phyloP scores from a whole-genome alignment of 2,113 vertebrate species.

The Xenus cinereus region DNA sequence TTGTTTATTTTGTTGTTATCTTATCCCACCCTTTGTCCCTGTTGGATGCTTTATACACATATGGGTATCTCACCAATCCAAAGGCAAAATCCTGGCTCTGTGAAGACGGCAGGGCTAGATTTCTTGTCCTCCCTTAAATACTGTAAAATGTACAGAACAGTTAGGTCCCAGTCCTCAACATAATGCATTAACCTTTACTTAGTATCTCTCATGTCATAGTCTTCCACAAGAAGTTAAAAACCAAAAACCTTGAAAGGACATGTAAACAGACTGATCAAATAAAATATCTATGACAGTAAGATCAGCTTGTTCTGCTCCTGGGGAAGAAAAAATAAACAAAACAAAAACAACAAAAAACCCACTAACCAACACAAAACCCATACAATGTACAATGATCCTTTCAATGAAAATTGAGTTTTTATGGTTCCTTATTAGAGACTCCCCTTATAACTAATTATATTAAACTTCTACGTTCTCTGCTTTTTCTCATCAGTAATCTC shows the following conservation, averaged over 20 bases:
- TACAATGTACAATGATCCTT: conserved; percentile 39
- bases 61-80: not conserved
- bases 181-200: not conserved
- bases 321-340: not conserved
- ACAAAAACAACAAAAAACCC: not conserved
- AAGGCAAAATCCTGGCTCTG: not conserved
- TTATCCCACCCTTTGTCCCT: not conserved
- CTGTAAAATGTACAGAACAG: not conserved
- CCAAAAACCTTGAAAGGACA: conserved; percentile 5
- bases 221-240: not conserved
- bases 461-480: conserved; percentile 41
- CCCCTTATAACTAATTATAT: conserved; percentile 56
- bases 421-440: conserved; percentile 53
- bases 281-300: conserved; percentile 15
- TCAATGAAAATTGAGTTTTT: conserved; percentile 54
- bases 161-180: not conserved
- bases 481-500: conserved; percentile 63
- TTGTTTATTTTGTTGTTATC: conserved; percentile 20
- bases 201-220: not conserved
- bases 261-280: conserved; percentile 26
- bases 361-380: not conserved
- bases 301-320: not conserved
- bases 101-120: not conserved
- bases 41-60: not conserved
- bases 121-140: not conserved